Percentiles rank a stretch among this genome's conserved stretches.
Evolutionary conservation across 2,797 vertebrate species (phyloP).

Genomic region (Pseudochirops cupreus): DNA sequence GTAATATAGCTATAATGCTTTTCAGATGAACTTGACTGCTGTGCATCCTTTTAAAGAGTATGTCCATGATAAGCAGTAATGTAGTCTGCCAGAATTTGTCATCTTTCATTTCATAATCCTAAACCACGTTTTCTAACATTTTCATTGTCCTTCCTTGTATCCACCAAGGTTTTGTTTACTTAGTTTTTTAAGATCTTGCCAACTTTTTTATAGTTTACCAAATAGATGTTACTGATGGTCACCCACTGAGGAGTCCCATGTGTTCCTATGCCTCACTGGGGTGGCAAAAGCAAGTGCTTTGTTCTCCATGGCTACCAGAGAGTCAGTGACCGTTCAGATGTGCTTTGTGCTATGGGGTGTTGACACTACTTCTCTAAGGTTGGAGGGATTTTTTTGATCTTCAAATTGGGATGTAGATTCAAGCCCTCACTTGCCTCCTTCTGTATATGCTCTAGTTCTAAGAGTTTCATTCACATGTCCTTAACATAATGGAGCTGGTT

Average conservation of each 20-base stretch:
- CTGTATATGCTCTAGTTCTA: neutral
- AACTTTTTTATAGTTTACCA: neutral
- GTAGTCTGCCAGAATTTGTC: neutral
- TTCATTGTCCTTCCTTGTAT: neutral
- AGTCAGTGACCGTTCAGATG: neutral
- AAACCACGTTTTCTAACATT: neutral
- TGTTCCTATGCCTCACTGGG: neutral
- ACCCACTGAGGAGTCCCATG: neutral
- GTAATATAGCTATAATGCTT: neutral
- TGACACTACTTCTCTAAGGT: neutral
- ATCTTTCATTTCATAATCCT: neutral
- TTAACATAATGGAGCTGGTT: neutral
- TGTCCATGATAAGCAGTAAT: neutral
- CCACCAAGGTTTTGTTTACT: neutral
- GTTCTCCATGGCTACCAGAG: neutral
- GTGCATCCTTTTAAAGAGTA: neutral
- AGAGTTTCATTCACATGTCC: neutral
- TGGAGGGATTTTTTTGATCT: neutral
- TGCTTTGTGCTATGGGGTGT: neutral
- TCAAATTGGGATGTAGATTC: neutral
- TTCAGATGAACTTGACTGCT: neutral
- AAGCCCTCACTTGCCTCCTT: neutral
- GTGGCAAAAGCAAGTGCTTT: neutral
- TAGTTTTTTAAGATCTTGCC: neutral
- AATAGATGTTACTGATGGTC: neutral